phyloP scores from a whole-genome alignment of 2,113 vertebrate species.

The Mixornis gularis region DNA sequence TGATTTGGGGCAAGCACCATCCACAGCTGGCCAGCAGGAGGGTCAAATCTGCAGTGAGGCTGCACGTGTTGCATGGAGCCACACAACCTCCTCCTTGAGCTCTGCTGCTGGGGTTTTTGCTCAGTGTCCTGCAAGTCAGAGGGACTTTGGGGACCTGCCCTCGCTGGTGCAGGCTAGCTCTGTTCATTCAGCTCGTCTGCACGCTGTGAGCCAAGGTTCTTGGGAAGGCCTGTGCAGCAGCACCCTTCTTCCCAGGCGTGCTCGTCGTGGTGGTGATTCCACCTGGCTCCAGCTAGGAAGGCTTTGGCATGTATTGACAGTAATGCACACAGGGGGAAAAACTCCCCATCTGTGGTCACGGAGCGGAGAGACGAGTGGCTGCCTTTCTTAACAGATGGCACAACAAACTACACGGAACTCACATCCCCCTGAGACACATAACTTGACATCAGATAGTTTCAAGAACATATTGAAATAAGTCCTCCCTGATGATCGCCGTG shows the following conservation, averaged over 20 bases:
- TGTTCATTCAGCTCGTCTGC: not conserved
- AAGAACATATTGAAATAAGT: constrained; percentile 72
- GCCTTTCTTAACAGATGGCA: constrained; percentile 70
- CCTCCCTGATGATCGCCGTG: constrained; percentile 58
- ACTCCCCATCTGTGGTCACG: constrained; percentile 70
- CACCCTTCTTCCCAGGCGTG: constrained; percentile 6
- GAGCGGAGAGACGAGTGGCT: constrained; percentile 62
- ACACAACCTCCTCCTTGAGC: not conserved
- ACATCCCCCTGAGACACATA: constrained; percentile 48
- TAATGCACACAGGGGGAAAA: constrained; percentile 48
- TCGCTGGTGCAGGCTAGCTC: accelerated
- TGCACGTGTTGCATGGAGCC: accelerated
- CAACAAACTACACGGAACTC: constrained; percentile 51
- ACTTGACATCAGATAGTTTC: constrained; percentile 67
- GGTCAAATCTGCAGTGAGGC: not conserved
- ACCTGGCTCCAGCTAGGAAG: constrained; percentile 59
- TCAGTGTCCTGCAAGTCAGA: not conserved
- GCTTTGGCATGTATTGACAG: constrained; percentile 73
- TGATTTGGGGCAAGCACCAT: not conserved
- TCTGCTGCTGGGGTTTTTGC: not conserved
- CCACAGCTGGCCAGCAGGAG: not conserved
- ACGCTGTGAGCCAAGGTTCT: not conserved
- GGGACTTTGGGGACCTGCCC: not conserved
- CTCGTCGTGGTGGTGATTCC: constrained; percentile 43
- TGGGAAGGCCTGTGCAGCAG: not conserved